These are phyloP conservation scores for Euproctis similis DNA, from an alignment of 2,888 invertebrate genomes.

Conservation along the genomic window DNA sequence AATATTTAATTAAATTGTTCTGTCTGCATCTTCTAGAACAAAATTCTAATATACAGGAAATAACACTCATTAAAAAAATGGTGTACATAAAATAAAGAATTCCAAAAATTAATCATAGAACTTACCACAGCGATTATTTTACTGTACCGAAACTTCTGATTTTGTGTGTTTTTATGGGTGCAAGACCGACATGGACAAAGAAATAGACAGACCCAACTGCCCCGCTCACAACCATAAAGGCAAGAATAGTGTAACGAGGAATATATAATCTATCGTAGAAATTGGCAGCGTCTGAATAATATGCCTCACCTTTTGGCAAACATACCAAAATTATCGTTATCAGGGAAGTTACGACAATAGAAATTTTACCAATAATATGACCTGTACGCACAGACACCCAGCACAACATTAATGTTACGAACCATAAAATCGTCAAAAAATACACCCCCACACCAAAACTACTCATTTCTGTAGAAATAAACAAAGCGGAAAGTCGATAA, in stretches of 20 bases:
- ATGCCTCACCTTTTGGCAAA: slow-evolving; percentile 74
- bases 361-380: slow-evolving; percentile 78
- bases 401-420: slow-evolving; percentile 77
- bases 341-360: slow-evolving; percentile 68
- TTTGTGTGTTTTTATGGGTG: slow-evolving; percentile 50
- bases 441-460: slow-evolving; percentile 80
- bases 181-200: slow-evolving; percentile 46
- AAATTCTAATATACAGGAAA: too few relatives aligned
- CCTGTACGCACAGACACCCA: slow-evolving; percentile 79
- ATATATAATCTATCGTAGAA: slow-evolving; percentile 62
- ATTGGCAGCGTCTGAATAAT: slow-evolving; percentile 49
- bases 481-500: slow-evolving; percentile 20
- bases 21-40: too few relatives aligned
- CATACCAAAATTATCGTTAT: slow-evolving; percentile 76
- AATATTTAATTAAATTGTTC: too few relatives aligned
- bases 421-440: slow-evolving; percentile 79
- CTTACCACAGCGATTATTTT: slow-evolving; percentile 41
- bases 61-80: too few relatives aligned
- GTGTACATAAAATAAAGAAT: too few relatives aligned
- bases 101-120: too few relatives aligned
- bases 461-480: slow-evolving; percentile 39
- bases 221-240: slow-evolving; percentile 40
- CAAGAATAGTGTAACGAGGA: slow-evolving; percentile 41
- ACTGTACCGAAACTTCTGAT: slow-evolving; percentile 42
- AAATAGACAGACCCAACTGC: slow-evolving; percentile 39